Evolutionary conservation across 2,113 vertebrate species (phyloP).

Genomic region (Dasyornis broadbenti): DNA sequence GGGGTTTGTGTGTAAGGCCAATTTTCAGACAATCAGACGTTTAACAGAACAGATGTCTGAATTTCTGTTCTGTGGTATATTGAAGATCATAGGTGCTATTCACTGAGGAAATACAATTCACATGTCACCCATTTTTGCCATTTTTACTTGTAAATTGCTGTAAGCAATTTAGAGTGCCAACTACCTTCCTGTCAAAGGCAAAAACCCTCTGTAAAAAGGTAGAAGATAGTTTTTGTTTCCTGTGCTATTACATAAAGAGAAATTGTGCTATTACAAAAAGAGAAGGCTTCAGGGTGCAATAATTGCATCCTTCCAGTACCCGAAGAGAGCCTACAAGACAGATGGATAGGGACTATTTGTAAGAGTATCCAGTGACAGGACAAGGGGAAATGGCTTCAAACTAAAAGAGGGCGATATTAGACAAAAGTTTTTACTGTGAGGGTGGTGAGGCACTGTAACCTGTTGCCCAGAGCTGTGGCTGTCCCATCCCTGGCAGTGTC

Average conservation of each 20-base stretch:
- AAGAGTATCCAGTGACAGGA: not conserved
- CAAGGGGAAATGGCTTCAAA: not conserved
- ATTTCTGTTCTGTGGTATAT: not conserved
- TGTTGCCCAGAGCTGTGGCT: not conserved
- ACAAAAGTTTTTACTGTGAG: not conserved
- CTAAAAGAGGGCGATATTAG: not conserved
- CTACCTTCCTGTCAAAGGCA: not conserved
- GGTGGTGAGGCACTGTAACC: too few species aligned
- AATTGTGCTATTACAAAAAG: not conserved
- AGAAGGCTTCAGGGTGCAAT: not conserved
- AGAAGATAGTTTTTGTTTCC: not conserved
- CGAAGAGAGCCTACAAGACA: not conserved
- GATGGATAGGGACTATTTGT: not conserved
- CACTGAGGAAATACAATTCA: not conserved
- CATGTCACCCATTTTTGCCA: not conserved
- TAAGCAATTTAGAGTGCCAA: not conserved
- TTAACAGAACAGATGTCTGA: slow-evolving; percentile 22
- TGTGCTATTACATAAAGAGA: not conserved
- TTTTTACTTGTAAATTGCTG: not conserved
- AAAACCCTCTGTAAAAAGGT: not conserved
- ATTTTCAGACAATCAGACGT: slow-evolving; percentile 8
- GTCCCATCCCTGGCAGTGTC: not conserved
- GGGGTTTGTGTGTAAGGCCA: not conserved
- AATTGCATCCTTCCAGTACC: not conserved
- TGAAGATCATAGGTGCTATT: not conserved